Base-by-base conservation (phyloP, 1,140 invertebrate species). In the Choristoneura fumiferana region DNA sequence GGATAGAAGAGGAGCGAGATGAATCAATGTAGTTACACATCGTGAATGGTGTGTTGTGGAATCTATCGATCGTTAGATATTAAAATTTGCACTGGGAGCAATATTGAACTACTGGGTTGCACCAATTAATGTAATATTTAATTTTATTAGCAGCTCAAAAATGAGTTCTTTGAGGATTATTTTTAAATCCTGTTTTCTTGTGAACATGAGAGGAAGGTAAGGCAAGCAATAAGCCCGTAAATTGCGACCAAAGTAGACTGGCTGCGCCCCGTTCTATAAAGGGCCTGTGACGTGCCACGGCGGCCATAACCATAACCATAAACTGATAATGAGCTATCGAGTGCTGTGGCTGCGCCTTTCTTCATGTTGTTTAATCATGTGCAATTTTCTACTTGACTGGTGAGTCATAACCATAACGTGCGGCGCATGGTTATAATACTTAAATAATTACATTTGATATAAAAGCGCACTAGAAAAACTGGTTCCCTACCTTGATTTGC, bases 321-420 rank as follows among this genome's bases (percentile, higher is more conserved):
- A 49, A 49, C 43, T 49, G 43, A 49, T 49, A 49, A 49, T 49
- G 43, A 49, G 43, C 43, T 22, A 49, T 33, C 43, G 43, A 13
- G 43, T 5, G 10, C 18, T 13, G 4, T 29, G 2, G 6, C 22
- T 12, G 12, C 10, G 14, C 18, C 2, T 49, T 49, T 15, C 43
- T 12, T 29, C 22, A 29, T 6, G 10, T 49, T 49, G 43, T 49
- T 49, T 49, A 49, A 49, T 49, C 43, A 49, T 29, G 43, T 49
- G 43, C 18, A 22, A 6, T 45, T n/a, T 29, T 29, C 22, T 29
- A 3, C 2, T 29, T 29, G 22, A 6, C 22, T 29, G 22, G 2
- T 29, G 22, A 29, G 2, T 29, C 22, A 29, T 29, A 3, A 6
- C 22, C 22, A 29, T 29, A 3, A 6, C 22, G 22, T 29, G 22